These are phyloP conservation scores for Esox niger DNA, from an alignment of 2,113 vertebrate species.

Conservation along the genomic window DNA sequence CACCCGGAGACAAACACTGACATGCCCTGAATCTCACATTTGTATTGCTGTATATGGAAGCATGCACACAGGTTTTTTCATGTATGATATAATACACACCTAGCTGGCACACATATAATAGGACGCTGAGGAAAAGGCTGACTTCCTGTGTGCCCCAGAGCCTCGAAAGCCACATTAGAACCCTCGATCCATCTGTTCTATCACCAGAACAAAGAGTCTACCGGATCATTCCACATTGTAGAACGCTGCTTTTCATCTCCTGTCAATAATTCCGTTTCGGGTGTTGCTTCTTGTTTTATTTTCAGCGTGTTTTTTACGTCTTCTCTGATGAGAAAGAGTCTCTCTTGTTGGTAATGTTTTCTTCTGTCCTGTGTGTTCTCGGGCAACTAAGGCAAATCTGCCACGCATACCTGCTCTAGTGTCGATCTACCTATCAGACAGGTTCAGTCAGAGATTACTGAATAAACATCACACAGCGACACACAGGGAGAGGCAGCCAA, in stretches of 20 bases:
- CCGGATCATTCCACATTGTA: slow-evolving; percentile 36
- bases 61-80: neutral
- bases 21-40: neutral
- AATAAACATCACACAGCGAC: neutral
- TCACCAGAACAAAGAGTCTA: slow-evolving; percentile 37
- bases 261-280: neutral
- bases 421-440: slow-evolving; percentile 59
- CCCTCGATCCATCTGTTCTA: slow-evolving; percentile 48
- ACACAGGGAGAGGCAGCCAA: slow-evolving; percentile 11
- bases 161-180: slow-evolving; percentile 59
- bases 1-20: slow-evolving; percentile 9
- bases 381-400: neutral
- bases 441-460: slow-evolving; percentile 50
- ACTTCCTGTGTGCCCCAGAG: slow-evolving; percentile 49
- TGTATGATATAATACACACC: slow-evolving; percentile 49
- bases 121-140: slow-evolving; percentile 54
- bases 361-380: slow-evolving; percentile 16
- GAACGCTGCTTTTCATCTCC: neutral
- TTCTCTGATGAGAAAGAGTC: neutral
- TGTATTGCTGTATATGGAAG: neutral
- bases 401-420: slow-evolving; percentile 40
- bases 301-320: neutral
- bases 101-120: slow-evolving; percentile 45
- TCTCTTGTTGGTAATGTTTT: neutral
- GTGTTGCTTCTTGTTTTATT: slow-evolving; percentile 1